phyloP scores from a whole-genome alignment of 2,797 vertebrate genomes.

The Heteromormyrus szaboi region DNA sequence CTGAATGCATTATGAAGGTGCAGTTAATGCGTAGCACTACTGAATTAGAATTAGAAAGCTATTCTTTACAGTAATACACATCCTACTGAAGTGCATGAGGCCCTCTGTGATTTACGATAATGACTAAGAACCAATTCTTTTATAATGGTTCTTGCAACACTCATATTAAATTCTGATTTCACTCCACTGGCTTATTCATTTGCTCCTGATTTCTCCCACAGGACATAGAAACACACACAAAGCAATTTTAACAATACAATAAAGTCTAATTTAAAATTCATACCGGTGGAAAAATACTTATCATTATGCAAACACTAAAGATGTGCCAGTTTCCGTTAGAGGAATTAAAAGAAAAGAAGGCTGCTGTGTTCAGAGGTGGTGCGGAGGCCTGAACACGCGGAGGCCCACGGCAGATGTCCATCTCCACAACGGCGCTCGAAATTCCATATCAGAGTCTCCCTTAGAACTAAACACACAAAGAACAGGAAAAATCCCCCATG shows the following conservation, averaged over 20 bases:
- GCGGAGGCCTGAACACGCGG: not conserved
- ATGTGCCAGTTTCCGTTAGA: not conserved
- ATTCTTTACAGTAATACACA: not conserved
- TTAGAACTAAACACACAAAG: not conserved
- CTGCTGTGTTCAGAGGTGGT: not conserved
- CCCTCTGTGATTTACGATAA: not conserved
- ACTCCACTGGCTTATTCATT: not conserved
- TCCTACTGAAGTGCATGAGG: not conserved
- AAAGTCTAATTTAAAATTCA: conserved; percentile 6
- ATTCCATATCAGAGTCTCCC: not conserved
- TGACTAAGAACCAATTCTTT: not conserved
- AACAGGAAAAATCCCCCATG: not conserved
- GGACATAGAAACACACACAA: not conserved
- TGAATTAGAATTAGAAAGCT: not conserved
- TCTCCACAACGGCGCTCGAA: not conserved
- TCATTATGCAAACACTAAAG: not conserved
- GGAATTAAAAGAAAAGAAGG: not conserved
- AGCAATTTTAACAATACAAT: conserved; percentile 7
- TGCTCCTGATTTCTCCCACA: not conserved
- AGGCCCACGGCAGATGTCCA: not conserved
- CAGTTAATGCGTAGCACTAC: not conserved
- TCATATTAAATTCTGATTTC: conserved; percentile 6
- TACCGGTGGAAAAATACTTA: not conserved
- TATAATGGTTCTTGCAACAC: not conserved
- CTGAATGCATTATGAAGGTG: not conserved